These are phyloP conservation scores for Drosophila falleni DNA, from an alignment of 2,888 invertebrate species.

Conservation along the genomic window DNA sequence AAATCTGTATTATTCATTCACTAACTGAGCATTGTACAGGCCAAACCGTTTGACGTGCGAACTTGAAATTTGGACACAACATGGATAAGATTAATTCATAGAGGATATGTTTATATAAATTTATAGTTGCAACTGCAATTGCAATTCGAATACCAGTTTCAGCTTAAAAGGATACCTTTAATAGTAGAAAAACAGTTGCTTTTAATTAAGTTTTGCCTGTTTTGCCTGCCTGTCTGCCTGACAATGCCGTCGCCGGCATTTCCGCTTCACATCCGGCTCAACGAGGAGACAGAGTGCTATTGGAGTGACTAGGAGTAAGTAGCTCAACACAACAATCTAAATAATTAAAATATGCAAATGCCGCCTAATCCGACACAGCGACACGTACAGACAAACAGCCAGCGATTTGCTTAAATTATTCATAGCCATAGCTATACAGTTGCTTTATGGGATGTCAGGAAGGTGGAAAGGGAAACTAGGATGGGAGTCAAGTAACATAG, in stretches of 20 bases:
- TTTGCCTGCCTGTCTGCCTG: slow-evolving; percentile 29
- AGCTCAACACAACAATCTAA: slow-evolving; percentile 80
- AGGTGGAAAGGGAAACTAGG: neutral
- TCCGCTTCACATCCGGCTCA: slow-evolving; percentile 56
- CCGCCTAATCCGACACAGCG: slow-evolving; percentile 79
- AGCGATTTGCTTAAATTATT: slow-evolving; percentile 84
- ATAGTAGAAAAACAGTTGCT: slow-evolving; percentile 50
- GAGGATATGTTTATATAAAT: neutral
- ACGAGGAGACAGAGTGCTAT: slow-evolving; percentile 17
- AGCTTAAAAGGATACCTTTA: slow-evolving; percentile 5
- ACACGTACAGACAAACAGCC: slow-evolving; percentile 71
- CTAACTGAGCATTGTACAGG: no score
- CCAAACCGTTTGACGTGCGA: no score
- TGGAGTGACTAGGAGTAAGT: slow-evolving; percentile 51
- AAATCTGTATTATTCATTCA: neutral
- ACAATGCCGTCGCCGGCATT: slow-evolving; percentile 53
- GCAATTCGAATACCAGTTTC: neutral
- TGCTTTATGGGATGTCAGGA: slow-evolving; percentile 23
- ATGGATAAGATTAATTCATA: no score
- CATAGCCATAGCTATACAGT: slow-evolving; percentile 70
- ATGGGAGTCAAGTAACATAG: slow-evolving; percentile 36
- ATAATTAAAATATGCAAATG: slow-evolving; percentile 85
- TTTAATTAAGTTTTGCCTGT: slow-evolving; percentile 78
- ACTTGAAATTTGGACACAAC: no score
- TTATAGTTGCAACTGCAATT: neutral